Evolutionary conservation across 1,140 invertebrate species (phyloP).

Genomic region (Antheraea mylitta): DNA sequence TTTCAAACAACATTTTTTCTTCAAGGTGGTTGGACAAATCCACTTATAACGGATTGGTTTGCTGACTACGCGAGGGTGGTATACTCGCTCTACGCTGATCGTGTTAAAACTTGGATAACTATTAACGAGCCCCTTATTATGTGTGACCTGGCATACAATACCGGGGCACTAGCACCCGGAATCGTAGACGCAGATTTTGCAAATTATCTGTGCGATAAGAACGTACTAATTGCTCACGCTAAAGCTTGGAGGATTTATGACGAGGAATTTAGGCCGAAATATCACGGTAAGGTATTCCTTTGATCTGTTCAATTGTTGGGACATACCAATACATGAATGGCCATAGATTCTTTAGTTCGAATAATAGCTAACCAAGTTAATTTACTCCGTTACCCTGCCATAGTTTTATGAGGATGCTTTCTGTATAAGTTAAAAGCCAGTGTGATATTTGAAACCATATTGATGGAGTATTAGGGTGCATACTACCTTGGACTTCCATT

Average conservation of each 20-base stretch:
- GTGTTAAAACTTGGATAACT: constrained; percentile 69
- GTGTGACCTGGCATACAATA: constrained; percentile 42
- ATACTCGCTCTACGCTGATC: constrained; percentile 61
- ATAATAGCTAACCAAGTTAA: no score
- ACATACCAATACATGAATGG: no score
- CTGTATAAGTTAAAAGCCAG: no score
- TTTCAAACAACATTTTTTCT: background rate
- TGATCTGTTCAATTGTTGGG: no score
- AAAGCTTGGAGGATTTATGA: constrained; percentile 80
- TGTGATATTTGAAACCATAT: no score
- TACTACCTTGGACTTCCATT: no score
- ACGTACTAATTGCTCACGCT: constrained; percentile 79
- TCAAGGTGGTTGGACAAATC: constrained; percentile 80
- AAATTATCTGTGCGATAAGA: constrained; percentile 76
- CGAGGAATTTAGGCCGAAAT: constrained; percentile 24
- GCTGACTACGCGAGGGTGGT: constrained; percentile 62
- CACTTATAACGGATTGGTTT: constrained; percentile 68
- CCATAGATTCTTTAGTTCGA: no score
- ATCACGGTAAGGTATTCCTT: constrained; percentile 41
- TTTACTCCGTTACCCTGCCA: no score
- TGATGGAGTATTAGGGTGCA: no score
- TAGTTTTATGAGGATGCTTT: no score
- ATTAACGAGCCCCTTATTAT: constrained; percentile 48
- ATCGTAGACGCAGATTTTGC: constrained; percentile 45
- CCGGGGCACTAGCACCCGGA: constrained; percentile 29